These are phyloP conservation scores for Biston stratarius DNA, from an alignment of 2,888 invertebrate genomes.

Conservation along the genomic window DNA sequence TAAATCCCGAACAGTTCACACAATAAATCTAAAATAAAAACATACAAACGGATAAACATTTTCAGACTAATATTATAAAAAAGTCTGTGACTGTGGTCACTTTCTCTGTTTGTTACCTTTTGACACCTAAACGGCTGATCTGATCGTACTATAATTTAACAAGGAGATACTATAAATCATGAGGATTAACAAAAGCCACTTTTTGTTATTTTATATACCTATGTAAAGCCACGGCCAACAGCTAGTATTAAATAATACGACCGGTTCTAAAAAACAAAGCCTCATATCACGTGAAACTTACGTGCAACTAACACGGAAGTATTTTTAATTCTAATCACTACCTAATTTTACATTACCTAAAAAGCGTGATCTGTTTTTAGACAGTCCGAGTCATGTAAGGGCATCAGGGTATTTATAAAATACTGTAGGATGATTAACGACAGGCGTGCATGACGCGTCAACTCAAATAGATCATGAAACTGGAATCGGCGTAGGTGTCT, in stretches of 20 bases:
- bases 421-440: constrained; percentile 31
- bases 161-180: too few relatives aligned
- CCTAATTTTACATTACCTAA: constrained; percentile 17
- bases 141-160: too few relatives aligned
- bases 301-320: constrained; percentile 16
- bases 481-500: constrained; percentile 31
- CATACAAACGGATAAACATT: neutral
- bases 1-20: neutral
- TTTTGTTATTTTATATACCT: too few relatives aligned
- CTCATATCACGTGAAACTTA: constrained; percentile 4
- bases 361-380: constrained; percentile 24
- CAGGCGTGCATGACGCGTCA: constrained; percentile 22
- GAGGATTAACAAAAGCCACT: too few relatives aligned
- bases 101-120: too few relatives aligned
- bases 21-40: neutral
- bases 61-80: neutral
- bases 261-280: neutral
- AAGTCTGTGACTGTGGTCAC: too few relatives aligned
- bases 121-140: too few relatives aligned
- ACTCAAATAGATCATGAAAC: constrained; percentile 37
- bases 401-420: constrained; percentile 31
- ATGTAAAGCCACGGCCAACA: too few relatives aligned
- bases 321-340: constrained; percentile 26
- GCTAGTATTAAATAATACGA: neutral
- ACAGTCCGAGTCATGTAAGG: constrained; percentile 21